Percentiles rank a stretch among this genome's conserved stretches.
These are phyloP conservation scores for Archips crataeganus DNA, from an alignment of 2,888 invertebrate genomes.

Conservation along the genomic window DNA sequence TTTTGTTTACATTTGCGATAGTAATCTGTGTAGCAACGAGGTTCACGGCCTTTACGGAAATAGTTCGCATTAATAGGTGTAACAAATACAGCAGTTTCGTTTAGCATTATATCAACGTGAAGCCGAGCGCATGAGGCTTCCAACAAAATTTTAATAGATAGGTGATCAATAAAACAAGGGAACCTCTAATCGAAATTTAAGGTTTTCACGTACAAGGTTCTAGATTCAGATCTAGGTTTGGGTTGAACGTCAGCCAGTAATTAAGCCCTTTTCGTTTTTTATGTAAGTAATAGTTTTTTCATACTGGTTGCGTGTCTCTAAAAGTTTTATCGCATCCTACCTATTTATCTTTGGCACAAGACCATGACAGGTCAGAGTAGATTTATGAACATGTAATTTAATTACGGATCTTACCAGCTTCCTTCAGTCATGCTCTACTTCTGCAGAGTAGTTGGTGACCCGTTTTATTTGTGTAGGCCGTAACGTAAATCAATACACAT, in stretches of 20 bases:
- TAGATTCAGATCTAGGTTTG: too few species aligned
- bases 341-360: conserved; percentile 2
- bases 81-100: background rate
- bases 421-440: conserved; percentile 67
- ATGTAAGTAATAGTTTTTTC: background rate
- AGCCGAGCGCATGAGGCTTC: background rate
- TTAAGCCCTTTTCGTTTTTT: too few species aligned
- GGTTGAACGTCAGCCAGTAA: too few species aligned
- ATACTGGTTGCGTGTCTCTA: background rate
- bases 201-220: background rate
- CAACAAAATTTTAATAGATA: conserved; percentile 1
- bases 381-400: conserved; percentile 57
- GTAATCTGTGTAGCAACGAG: conserved; percentile 19
- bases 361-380: conserved; percentile 39
- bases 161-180: too few species aligned
- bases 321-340: background rate
- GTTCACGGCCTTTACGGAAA: conserved; percentile 43
- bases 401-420: conserved; percentile 52
- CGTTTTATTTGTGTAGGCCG: conserved; percentile 48
- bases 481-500: background rate
- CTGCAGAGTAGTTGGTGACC: conserved; percentile 57
- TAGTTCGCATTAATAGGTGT: conserved; percentile 20
- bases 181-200: too few species aligned
- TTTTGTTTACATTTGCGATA: conserved; percentile 20
- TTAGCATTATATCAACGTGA: background rate